Evolutionary conservation across 2,797 vertebrate species (phyloP), one percentile per base, ranked within the genome.

Genomic region (Galagoides demidoff): DNA sequence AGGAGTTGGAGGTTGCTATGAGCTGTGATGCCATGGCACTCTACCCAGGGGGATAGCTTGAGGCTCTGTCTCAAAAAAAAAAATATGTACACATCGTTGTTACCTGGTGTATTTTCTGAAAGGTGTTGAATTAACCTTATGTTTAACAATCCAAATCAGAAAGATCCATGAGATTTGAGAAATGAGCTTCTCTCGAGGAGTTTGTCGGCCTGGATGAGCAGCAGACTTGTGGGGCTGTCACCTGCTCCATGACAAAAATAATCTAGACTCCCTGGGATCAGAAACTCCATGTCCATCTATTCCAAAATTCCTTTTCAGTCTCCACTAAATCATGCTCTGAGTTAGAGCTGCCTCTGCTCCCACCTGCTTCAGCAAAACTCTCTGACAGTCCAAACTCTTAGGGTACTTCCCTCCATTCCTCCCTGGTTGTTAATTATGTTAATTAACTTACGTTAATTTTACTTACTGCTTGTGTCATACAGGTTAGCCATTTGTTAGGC

Each of bases 141-240:
- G 16, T 81, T 2, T 59, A 70, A 45, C 22, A 1, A 14, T 55
- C 57, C 27, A 20, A 49, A 81, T 52, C 23, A 90, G n/a, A 90
- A 31, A 2, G 43, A 20, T 16, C 22, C 2, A 1, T 6, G 43
- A 81, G 34, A 14, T 49, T 57, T 20, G 31, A 52, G 20, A 86
- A 71, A 85, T 59, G 27, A 45, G 4, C 6, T 19, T 77, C 10
- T 63, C 3, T 1, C 31, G 20, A 91, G 9, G 19, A 83, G 31
- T 31, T 37, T 79, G 34, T 20, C 27, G 52, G 11, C 11, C 9
- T 39, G 3, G 20, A 77, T 14, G 2, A 8, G 57, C 0, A 79
- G 3, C 1, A 73, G 64, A 55, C 66, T 2, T 29, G 14, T 45
- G 19, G 4, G 13, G 2, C 0, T 37, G 43, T 25, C 16, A 3